Base-by-base conservation (phyloP, 2,113 vertebrate genomes). In the Lagopus muta region DNA sequence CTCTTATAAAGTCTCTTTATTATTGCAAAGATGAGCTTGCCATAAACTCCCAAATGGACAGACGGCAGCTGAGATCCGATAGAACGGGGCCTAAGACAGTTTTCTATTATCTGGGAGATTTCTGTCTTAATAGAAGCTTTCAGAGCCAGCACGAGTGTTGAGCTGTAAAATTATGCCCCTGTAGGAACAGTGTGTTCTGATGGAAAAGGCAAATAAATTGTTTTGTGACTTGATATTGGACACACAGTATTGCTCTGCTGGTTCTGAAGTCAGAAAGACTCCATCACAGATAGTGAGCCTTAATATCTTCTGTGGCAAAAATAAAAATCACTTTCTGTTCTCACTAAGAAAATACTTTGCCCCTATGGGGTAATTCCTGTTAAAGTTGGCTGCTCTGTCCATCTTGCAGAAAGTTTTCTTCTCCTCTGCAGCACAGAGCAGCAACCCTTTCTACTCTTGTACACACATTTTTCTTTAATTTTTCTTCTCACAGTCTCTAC, bases 101-200 rank as follows among this genome's bases (percentile, higher is more conserved):
- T 94, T 96, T 94, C 88, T 91, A 67, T 95, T 94, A 91, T 74
- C 87, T 95, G 57, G 28, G 80, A 88, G 80, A 94, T 88, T 93
- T 90, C 76, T 92, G 86, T 94, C 86, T 94, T 93, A 86, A 97
- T 83, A 83, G 91, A 92, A 90, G 82, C 73, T 93, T 91, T 95
- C 90, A 79, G 54, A 92, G 86, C 43, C 74, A 82, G 82, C 36
- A 24, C 34, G 86, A 88, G 66, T 45, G 62, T 50, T 81, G 69
- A 84, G 82, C 48, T 95, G 50, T 86, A 34, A 88, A 91, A 93
- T 88, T 66, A 82, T 62, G 69, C 36, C 79, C 80, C 58, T 28
- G 21, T 19, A 92, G 90, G 91, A 94, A 91, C 47, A 84, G 45
- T 16, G 15, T 91, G 79, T 86, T 83, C 77, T 90, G 93, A 90